These are phyloP conservation scores for Melanotus villosus DNA, from an alignment of 2,888 invertebrate species.

Conservation along the genomic window DNA sequence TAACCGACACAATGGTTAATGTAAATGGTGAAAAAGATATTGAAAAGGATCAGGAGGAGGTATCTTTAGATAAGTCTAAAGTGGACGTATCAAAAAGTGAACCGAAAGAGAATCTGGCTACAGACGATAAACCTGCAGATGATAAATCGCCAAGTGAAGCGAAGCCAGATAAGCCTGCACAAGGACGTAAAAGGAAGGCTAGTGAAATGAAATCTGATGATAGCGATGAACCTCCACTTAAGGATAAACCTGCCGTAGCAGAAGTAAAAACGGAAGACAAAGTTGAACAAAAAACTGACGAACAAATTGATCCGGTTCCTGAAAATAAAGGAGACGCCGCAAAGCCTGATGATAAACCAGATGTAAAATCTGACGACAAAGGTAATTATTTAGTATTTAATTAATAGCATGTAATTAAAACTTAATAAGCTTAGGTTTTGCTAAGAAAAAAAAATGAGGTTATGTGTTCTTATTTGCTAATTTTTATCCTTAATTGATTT, in stretches of 20 bases:
- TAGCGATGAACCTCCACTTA: slow-evolving; percentile 49
- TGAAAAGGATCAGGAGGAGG: slow-evolving; percentile 9
- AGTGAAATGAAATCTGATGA: slow-evolving; percentile 54
- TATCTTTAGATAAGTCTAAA: neutral
- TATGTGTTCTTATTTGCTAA: too few relatives aligned
- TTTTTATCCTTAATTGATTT: too few relatives aligned
- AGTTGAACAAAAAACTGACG: neutral
- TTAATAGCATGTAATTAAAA: too few relatives aligned
- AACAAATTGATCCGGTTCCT: neutral
- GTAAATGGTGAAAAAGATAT: slow-evolving; percentile 27
- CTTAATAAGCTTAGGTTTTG: neutral
- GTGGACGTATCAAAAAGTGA: neutral
- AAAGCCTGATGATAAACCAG: neutral
- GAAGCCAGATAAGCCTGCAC: slow-evolving; percentile 16
- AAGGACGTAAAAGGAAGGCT: slow-evolving; percentile 53
- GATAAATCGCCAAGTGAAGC: neutral
- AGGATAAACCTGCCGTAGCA: slow-evolving; percentile 39
- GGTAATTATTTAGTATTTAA: neutral
- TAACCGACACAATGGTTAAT: slow-evolving; percentile 19
- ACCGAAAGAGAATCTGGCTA: neutral
- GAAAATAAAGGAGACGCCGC: neutral
- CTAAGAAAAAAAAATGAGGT: too few relatives aligned
- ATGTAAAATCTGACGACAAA: neutral
- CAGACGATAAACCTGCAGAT: neutral
- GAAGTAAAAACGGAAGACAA: neutral